Percentiles rank a stretch among this genome's conserved stretches.
These are phyloP conservation scores for Zaprionus camerounensis DNA, from an alignment of 1,140 invertebrate genomes.

Conservation along the genomic window DNA sequence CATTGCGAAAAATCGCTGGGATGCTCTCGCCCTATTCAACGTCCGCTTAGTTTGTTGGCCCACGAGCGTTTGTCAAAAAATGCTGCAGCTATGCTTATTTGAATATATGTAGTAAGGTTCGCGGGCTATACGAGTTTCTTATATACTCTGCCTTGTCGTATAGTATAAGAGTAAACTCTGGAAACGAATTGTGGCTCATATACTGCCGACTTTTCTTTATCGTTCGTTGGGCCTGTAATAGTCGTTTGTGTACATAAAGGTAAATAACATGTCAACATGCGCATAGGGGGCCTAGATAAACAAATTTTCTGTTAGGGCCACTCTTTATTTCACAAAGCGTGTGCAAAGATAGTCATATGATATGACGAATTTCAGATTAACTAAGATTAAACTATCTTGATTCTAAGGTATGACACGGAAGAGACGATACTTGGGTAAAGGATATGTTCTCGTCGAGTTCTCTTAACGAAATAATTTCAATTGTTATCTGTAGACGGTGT, in stretches of 20 bases:
- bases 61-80: constrained; percentile 32
- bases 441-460: background rate
- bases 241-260: background rate
- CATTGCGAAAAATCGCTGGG: constrained; percentile 46
- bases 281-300: constrained; percentile 15
- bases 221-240: background rate
- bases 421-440: background rate
- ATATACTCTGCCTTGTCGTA: constrained; percentile 16
- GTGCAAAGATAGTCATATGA: background rate
- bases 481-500: constrained; percentile 1
- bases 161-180: background rate
- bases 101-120: background rate
- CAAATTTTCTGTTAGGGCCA: constrained; percentile 9
- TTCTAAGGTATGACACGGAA: background rate
- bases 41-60: constrained; percentile 32
- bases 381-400: background rate
- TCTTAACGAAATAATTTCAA: background rate
- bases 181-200: background rate
- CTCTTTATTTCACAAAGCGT: background rate
- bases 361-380: background rate
- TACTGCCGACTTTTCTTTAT: constrained; percentile 13
- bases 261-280: constrained; percentile 19
- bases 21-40: constrained; percentile 1
- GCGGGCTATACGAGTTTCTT: background rate
- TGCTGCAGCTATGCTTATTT: constrained; percentile 30